Evolutionary conservation across 2,888 invertebrate genomes (phyloP), one percentile per base, ranked within the genome.

Genomic region (Eupithecia abbreviata): DNA sequence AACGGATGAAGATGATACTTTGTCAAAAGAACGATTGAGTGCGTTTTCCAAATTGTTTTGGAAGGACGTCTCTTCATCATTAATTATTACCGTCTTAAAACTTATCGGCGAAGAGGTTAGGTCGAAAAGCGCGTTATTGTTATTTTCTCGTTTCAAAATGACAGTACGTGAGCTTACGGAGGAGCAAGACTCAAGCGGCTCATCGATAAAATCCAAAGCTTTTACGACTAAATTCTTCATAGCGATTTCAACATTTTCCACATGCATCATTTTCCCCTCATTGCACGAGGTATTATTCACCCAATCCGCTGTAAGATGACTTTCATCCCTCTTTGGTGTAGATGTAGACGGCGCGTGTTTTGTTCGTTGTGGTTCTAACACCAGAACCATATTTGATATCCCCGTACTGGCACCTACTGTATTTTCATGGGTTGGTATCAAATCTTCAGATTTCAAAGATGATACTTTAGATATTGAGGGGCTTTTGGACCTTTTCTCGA

Each of bases 161-260:
- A 86, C 80, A 13, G 87, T 87, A 71, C 87, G 84, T 10, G 87
- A 84, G 83, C 85, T 85, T 42, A 84, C 80, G 30, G 81, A 79
- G 74, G 79, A 74, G 9, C 78, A 79, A 58, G 82, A 77, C 51
- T 83, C 81, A 69, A 78, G 77, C 45, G 85, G 75, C 71, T 77
- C 80, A 69, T 83, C 79, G 69, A 90, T 85, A 75, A 85, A 84
- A 77, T 89, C 84, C 68, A 92, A 77, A n/a, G 86, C 84, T 72
- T 91, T 89, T 81, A 91, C 91, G 18, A 92, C 81, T 77, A 92
- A 78, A 71, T 84, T 82, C 74, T 83, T 88, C 83, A 92, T 87
- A 58, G 79, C 82, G 73, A 78, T 72, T 49, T 80, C 73, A 75
- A 85, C 79, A 70, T 75, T 86, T 45, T 80, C 80, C 49, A 74